Base-by-base conservation (phyloP, 35 echinoderm and acorn worm species). In the Patiria miniata region DNA sequence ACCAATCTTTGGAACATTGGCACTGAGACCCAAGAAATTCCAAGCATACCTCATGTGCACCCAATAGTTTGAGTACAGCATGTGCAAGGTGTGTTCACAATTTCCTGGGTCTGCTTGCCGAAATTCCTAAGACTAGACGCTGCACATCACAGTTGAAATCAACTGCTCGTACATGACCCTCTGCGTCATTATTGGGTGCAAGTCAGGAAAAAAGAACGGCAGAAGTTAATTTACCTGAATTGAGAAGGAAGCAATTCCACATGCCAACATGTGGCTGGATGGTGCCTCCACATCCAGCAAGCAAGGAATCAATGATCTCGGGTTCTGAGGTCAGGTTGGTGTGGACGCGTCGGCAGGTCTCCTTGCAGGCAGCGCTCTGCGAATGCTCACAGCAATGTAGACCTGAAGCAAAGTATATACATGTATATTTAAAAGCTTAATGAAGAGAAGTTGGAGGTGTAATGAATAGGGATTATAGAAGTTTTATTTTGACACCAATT, bases 311-410 rank as follows among this genome's bases (percentile, higher is more conserved):
- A 42, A 97, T 90, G 21, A 97, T 97, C 9, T 86, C 87, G 5
- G 36, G 65, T 52, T 93, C 91, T 28, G 82, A 86, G 34, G 95
- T 93, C 55, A 90, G 60, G 53, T 93, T 93, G 59, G 52, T 83
- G 29, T 87, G 86, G 7, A 55, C 91, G 61, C 80, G 47, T 0
- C 77, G 91, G 76, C 95, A 97, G 8, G 81, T 83, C 54, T 93
- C 85, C 40, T 78, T 50, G 80, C 95, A 97, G 17, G 36, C 21
- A 1, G 52, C 23, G 15, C 86, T 87, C n/a, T 87, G 38, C 19
- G 95, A 92, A 33, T 39, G 92, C 52, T 97, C 79, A 93, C 95
- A 97, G 87, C 95, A 97, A 57, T 97, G 91, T 36, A 97, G 47
- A 84, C 95, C 95, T 97, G 81, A 2, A 39, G n/a, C 28, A n/a